A percentile compares a stretch with the other conserved stretches of the same genome.
Evolutionary conservation across 2,797 vertebrate species (phyloP).

Genomic region (Myotis findleyi): DNA sequence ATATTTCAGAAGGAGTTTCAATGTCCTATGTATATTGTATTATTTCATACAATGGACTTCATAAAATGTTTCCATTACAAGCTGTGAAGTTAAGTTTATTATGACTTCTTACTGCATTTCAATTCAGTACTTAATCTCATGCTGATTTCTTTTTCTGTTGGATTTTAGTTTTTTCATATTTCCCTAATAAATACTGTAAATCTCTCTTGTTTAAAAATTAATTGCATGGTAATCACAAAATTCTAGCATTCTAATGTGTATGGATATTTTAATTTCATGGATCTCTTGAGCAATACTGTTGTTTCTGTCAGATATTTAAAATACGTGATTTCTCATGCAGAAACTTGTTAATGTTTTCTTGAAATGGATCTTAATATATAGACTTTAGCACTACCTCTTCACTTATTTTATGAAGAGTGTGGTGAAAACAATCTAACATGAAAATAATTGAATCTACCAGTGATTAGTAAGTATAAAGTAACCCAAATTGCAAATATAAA

Average conservation of each 20-base stretch:
- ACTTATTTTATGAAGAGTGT: not conserved
- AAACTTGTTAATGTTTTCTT: not conserved
- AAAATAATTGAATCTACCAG: not conserved
- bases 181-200: not conserved
- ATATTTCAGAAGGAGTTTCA: constrained; percentile 30
- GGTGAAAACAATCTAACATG: not conserved
- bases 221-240: not conserved
- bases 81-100: not conserved
- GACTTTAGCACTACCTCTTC: not conserved
- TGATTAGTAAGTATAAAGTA: not conserved
- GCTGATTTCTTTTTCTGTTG: not conserved
- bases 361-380: constrained; percentile 20
- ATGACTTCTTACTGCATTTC: constrained; percentile 9
- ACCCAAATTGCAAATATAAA: not conserved
- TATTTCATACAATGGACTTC: constrained; percentile 32
- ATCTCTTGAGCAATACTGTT: constrained; percentile 7
- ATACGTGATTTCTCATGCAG: not conserved
- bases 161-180: constrained; percentile 25
- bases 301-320: constrained; percentile 45
- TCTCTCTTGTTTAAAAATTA: not conserved
- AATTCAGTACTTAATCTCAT: constrained; percentile 3
- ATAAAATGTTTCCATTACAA: constrained; percentile 36
- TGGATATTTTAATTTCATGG: not conserved
- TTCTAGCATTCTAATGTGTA: constrained; percentile 22
- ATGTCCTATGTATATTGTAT: not conserved